Conservation (phyloP, 2,797 vertebrate species). For the Chrysolophus pictus region DNA sequence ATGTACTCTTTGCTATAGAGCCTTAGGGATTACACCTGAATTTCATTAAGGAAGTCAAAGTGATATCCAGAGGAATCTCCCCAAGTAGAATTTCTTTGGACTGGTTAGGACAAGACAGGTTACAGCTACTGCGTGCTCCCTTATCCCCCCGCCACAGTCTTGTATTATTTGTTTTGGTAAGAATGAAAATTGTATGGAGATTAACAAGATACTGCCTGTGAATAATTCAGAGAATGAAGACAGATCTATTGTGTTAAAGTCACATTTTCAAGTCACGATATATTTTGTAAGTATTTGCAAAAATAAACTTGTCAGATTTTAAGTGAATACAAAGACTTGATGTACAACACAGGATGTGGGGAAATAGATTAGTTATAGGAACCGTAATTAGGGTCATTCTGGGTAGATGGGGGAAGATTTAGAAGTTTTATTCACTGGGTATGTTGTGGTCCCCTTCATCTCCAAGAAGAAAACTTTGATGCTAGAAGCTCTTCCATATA, state of each 20-base stretch:
- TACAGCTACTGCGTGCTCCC: neutral
- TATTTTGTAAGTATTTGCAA: neutral
- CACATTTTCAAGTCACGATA: slow-evolving; percentile 15
- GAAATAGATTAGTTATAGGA: slow-evolving; percentile 8
- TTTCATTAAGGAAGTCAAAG: slow-evolving; percentile 78
- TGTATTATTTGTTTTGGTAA: slow-evolving; percentile 50
- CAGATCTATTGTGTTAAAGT: slow-evolving; percentile 41
- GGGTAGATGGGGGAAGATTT: neutral
- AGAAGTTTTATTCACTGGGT: neutral
- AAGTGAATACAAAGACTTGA: slow-evolving; percentile 5
- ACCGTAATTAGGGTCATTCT: neutral
- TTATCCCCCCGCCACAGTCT: neutral
- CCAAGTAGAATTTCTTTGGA: slow-evolving; percentile 70
- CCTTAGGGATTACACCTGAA: slow-evolving; percentile 90
- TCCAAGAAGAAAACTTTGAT: neutral
- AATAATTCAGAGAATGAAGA: slow-evolving; percentile 48
- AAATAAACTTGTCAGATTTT: slow-evolving; percentile 6
- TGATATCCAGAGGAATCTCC: slow-evolving; percentile 76
- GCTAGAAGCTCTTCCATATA: neutral
- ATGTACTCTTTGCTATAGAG: slow-evolving; percentile 78
- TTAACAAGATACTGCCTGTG: slow-evolving; percentile 38
- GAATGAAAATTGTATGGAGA: slow-evolving; percentile 13
- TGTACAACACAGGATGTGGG: neutral
- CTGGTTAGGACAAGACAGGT: slow-evolving; percentile 78
- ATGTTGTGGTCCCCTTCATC: neutral